Evolutionary conservation across 2,888 invertebrate species (phyloP).

Genomic region (Eupithecia insigniata): DNA sequence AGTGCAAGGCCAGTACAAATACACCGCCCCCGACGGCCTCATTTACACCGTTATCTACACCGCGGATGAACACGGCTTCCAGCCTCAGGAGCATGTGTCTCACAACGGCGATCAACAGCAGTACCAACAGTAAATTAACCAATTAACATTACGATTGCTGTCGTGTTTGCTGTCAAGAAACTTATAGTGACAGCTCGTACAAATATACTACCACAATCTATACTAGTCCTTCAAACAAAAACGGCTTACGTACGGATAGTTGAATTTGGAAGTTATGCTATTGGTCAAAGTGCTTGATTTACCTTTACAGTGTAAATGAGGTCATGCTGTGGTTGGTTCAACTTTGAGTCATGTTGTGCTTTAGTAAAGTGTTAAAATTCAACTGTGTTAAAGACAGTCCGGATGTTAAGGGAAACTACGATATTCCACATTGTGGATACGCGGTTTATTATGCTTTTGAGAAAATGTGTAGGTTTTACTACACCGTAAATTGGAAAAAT

Average conservation of each 20-base stretch:
- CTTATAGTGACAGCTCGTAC: neutral
- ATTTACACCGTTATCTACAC: conserved; percentile 81
- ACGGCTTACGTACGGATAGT: neutral
- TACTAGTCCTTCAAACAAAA: neutral
- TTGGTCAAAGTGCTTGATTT: neutral
- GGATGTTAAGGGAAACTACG: conserved; percentile 21
- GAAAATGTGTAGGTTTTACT: conserved; percentile 67
- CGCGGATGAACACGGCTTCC: conserved; percentile 86
- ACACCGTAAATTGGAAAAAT: conserved; percentile 45
- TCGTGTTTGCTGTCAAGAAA: neutral
- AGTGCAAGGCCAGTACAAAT: conserved; percentile 82
- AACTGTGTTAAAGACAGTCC: too few relatives aligned
- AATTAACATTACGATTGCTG: neutral
- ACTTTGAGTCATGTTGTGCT: neutral
- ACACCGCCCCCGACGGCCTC: conserved; percentile 81
- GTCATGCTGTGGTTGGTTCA: neutral
- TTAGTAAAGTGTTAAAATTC: neutral
- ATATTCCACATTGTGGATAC: conserved; percentile 42
- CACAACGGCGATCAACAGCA: conserved; percentile 38
- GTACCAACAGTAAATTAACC: conserved; percentile 32
- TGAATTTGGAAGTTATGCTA: neutral
- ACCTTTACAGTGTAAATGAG: neutral
- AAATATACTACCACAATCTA: neutral
- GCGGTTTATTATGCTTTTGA: conserved; percentile 40
- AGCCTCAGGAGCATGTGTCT: conserved; percentile 72